Percentiles rank a stretch among this genome's conserved stretches.
These are phyloP conservation scores for Neoniphon sammara DNA, from an alignment of 2,797 vertebrate genomes.

Conservation along the genomic window DNA sequence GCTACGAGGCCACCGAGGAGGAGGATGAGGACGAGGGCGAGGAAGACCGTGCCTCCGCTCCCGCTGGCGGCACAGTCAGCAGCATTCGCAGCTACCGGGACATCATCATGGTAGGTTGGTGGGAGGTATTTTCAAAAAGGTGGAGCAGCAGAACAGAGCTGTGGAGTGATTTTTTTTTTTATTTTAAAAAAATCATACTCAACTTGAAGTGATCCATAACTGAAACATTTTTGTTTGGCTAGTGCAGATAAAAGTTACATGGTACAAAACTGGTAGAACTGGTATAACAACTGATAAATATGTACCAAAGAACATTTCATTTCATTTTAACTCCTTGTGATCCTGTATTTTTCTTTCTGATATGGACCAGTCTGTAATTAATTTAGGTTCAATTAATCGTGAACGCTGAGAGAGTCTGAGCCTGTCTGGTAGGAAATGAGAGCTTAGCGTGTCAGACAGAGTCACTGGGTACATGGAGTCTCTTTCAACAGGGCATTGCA, in stretches of 20 bases:
- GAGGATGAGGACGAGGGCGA: conserved; percentile 84
- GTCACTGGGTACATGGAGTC: not conserved
- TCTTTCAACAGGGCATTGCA: conserved; percentile 16
- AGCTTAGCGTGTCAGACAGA: conserved; percentile 6
- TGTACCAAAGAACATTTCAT: too few species aligned
- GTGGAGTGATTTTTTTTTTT: not conserved
- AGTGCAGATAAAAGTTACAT: not conserved
- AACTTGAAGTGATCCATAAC: not conserved
- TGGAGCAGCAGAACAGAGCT: not conserved
- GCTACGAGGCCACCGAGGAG: conserved; percentile 95
- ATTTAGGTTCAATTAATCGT: not conserved
- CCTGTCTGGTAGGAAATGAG: conserved; percentile 4
- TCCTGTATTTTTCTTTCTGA: not conserved
- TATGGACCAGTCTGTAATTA: not conserved
- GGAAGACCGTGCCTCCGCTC: conserved; percentile 22
- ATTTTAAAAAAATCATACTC: not conserved
- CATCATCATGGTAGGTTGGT: conserved; percentile 86
- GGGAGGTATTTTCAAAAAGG: not conserved
- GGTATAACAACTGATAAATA: too few species aligned
- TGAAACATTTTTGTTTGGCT: not conserved
- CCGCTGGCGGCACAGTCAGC: conserved; percentile 67
- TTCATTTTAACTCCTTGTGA: not conserved
- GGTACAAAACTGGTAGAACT: too few species aligned
- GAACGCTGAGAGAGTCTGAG: not conserved
- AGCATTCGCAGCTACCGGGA: conserved; percentile 87